phyloP scores from a whole-genome alignment of 2,113 vertebrate genomes.

The Phylloscopus whistleri region DNA sequence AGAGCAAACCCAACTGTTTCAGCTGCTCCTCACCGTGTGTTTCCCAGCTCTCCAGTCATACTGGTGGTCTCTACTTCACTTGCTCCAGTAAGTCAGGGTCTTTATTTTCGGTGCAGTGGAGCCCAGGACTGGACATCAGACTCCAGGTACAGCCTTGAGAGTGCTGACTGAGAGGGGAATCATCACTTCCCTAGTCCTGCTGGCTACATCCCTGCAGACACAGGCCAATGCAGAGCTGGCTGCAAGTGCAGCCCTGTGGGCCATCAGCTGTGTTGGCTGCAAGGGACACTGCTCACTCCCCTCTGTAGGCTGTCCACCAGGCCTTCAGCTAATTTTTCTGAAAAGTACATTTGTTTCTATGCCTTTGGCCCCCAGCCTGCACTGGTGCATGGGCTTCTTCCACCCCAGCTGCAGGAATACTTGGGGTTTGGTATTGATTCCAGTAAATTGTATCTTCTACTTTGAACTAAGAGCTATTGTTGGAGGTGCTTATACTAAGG shows the following conservation, averaged over 20 bases:
- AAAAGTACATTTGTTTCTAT: neutral
- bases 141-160: neutral
- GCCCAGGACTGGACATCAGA: neutral
- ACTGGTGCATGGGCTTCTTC: neutral
- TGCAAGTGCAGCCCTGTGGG: neutral
- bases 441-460: neutral
- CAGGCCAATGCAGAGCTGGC: neutral
- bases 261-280: neutral
- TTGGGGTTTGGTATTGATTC: neutral
- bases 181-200: neutral
- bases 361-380: neutral
- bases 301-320: neutral
- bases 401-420: neutral
- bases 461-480: neutral
- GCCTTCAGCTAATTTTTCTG: neutral
- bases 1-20: neutral
- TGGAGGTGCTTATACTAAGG: neutral
- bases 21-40: rapidly evolving
- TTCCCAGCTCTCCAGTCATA: neutral
- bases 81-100: neutral
- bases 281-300: neutral
- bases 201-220: neutral
- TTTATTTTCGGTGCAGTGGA: neutral
- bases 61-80: neutral
- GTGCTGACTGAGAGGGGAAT: neutral